Base-by-base conservation (phyloP, 2,797 vertebrate species). In the Catamblyrhynchus diadema region DNA sequence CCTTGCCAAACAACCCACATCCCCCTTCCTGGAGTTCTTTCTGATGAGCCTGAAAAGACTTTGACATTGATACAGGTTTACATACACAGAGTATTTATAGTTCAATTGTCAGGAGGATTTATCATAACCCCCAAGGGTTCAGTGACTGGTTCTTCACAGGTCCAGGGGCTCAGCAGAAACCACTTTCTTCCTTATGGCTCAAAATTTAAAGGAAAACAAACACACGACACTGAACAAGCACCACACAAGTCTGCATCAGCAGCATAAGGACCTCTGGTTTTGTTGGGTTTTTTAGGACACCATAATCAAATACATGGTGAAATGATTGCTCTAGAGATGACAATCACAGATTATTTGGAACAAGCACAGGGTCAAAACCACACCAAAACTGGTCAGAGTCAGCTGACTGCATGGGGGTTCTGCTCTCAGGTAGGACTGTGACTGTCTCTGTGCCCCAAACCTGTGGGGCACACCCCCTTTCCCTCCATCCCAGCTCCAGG, bases 391-490 rank as follows among this genome's bases (percentile, higher is more conserved):
- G 15, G 17, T 30, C 28, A 44, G 61, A n/a, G 14, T 16, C 22
- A 56, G n/a, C 24, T 77, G 42, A 28, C n/a, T 45, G 22, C 39
- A 37, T 0, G 0, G 1, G 12, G 33, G 6, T 56, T 77, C 32
- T 81, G 45, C 41, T 44, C 44, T 59, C 51, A 27, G 41, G 17
- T 30, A 72, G 60, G 50, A 23, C 41, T 33, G 56, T 0, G 4
- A 35, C 41, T 21, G 15, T 35, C 45, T 37, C 37, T 8, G 23
- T 33, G 39, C 21, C 30, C 23, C 25, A 65, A 32, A 53, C 12
- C 33, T 18, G 8, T 16, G 1, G 0, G 23, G 12, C 24, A 42
- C 2, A 1, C 1, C 6, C 5, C 18, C 33, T 37, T 53, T 20
- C 30, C 8, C n/a, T 88, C 37, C 7, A 12, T 60, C 56, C 15